Conservation (phyloP, 2,888 invertebrate species). For the Apotomis capreana region DNA sequence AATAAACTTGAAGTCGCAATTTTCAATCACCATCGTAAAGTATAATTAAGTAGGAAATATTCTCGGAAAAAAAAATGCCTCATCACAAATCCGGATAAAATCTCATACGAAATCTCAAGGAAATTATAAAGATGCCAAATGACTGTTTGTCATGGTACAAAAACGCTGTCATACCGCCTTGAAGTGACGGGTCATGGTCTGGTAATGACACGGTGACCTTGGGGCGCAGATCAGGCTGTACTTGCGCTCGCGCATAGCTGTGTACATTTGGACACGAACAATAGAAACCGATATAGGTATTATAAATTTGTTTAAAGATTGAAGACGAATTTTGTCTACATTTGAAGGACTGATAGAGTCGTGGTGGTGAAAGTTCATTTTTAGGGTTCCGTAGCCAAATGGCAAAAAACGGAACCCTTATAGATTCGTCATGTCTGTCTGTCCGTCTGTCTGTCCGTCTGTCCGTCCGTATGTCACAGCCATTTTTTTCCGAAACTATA, state of each 20-base stretch:
- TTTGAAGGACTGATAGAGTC: too few species aligned
- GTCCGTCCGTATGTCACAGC: too few species aligned
- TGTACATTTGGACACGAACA: neutral
- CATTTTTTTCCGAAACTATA: too few species aligned
- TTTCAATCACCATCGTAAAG: too few species aligned
- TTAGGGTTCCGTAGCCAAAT: too few species aligned
- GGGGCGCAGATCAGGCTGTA: neutral
- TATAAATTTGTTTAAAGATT: too few species aligned
- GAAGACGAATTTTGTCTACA: too few species aligned
- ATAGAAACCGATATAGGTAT: neutral
- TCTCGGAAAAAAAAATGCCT: conserved; percentile 18
- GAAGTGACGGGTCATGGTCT: conserved; percentile 24
- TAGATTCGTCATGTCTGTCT: too few species aligned
- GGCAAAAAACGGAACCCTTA: too few species aligned
- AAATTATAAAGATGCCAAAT: conserved; percentile 33
- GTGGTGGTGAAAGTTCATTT: too few species aligned
- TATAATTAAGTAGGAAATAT: neutral
- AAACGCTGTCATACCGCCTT: conserved; percentile 10
- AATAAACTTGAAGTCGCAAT: neutral
- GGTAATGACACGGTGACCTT: conserved; percentile 22
- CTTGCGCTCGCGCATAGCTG: neutral
- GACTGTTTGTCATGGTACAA: conserved; percentile 13
- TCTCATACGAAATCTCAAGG: conserved; percentile 13
- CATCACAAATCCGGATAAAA: conserved; percentile 11
- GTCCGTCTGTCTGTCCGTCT: too few species aligned